phyloP scores from a whole-genome alignment of 2,113 vertebrate species.

The Pyxicephalus adspersus region DNA sequence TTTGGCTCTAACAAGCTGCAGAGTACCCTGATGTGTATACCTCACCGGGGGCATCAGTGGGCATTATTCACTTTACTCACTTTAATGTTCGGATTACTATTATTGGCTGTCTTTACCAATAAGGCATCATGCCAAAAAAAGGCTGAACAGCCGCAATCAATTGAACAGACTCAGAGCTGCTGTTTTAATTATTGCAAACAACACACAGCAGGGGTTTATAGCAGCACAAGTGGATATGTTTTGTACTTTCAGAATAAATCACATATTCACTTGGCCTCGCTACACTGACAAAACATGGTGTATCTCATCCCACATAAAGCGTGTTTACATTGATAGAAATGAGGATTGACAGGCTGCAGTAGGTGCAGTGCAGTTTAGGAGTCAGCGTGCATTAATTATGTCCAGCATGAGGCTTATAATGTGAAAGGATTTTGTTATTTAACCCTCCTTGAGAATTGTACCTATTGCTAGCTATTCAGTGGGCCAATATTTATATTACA shows the following conservation, averaged over 20 bases:
- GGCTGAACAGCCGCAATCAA: too few species aligned
- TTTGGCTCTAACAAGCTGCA: too few species aligned
- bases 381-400: constrained; percentile 14
- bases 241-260: background rate
- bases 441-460: background rate
- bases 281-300: background rate
- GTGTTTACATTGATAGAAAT: constrained; percentile 18
- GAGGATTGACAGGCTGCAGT: constrained; percentile 28
- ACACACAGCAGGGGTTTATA: too few species aligned
- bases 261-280: background rate
- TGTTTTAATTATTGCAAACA: too few species aligned
- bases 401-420: constrained; percentile 5
- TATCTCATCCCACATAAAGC: background rate
- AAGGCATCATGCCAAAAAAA: too few species aligned
- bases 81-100: too few species aligned
- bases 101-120: too few species aligned
- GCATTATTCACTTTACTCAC: too few species aligned
- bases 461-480: background rate
- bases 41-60: too few species aligned
- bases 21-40: too few species aligned
- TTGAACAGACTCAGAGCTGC: too few species aligned
- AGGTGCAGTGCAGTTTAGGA: constrained; percentile 9
- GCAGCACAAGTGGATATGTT: background rate
- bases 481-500: too few species aligned
- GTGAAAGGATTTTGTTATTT: background rate